These are phyloP conservation scores for Pseudopodoces humilis DNA, from an alignment of 2,113 vertebrate genomes.

Conservation along the genomic window DNA sequence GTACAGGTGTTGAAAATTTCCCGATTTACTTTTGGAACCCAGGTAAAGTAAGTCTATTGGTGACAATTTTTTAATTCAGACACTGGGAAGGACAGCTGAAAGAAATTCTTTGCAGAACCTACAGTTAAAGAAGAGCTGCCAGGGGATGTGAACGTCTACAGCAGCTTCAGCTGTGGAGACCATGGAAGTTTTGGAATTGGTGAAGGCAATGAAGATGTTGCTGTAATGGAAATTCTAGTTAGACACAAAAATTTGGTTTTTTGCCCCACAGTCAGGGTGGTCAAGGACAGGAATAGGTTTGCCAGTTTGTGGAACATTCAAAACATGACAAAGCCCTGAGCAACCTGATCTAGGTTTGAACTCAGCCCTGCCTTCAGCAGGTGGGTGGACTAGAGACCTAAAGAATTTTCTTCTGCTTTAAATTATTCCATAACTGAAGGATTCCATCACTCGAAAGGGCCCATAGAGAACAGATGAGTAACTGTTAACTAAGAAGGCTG, in stretches of 20 bases:
- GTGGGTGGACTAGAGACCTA: neutral
- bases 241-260: accelerated
- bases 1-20: neutral
- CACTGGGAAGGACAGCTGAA: neutral
- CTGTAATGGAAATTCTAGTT: neutral
- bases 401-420: neutral
- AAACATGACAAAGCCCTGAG: neutral
- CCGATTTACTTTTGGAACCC: neutral
- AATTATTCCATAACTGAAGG: neutral
- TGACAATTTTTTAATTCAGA: neutral
- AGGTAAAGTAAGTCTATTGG: accelerated
- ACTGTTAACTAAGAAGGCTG: neutral
- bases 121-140: neutral
- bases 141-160: neutral
- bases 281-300: neutral
- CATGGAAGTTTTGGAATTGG: neutral
- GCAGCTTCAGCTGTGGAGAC: neutral
- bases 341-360: neutral
- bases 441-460: neutral
- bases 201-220: neutral
- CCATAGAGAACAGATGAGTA: neutral
- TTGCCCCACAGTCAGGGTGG: neutral
- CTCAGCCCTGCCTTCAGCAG: neutral
- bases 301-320: neutral
- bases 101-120: neutral